phyloP scores from a whole-genome alignment of 92 coral and sea anemone species.

The Montipora capitata region DNA sequence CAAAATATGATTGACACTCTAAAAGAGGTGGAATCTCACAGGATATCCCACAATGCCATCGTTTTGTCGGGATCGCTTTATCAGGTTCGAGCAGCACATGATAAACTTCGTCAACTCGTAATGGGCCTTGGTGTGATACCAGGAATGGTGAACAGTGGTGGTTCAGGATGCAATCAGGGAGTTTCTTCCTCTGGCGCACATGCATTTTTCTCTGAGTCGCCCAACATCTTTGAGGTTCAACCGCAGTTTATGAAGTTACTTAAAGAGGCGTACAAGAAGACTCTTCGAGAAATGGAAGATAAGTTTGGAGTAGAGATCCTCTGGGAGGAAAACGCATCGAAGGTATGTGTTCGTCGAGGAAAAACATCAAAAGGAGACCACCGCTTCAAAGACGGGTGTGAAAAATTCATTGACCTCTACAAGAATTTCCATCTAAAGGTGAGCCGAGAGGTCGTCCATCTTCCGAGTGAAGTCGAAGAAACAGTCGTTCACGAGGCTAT shows the following conservation, averaged over 20 bases:
- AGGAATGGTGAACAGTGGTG: too few species aligned
- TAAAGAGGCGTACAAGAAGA: background rate
- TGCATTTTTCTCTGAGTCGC: background rate
- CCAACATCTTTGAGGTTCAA: slow-evolving; percentile 39
- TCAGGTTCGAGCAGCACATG: slow-evolving; percentile 34
- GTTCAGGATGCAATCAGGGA: background rate
- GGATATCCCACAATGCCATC: slow-evolving; percentile 1
- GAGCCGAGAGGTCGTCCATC: slow-evolving; percentile 11
- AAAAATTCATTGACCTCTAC: slow-evolving; percentile 61
- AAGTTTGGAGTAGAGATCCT: slow-evolving; percentile 17
- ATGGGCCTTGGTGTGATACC: too few species aligned
- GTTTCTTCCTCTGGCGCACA: background rate
- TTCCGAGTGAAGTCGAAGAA: background rate
- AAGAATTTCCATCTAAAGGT: slow-evolving; percentile 36
- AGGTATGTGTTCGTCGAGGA: slow-evolving; percentile 8
- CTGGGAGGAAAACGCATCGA: background rate
- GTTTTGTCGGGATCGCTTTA: slow-evolving; percentile 43
- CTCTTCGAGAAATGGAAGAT: slow-evolving; percentile 21
- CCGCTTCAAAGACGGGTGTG: slow-evolving; percentile 39
- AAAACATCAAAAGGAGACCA: background rate
- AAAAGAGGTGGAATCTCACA: slow-evolving; percentile 13
- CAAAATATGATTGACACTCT: slow-evolving; percentile 3
- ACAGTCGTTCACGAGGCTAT: background rate
- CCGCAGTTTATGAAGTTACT: slow-evolving; percentile 69
- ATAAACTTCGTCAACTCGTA: background rate